Base-by-base conservation (phyloP, 1,140 invertebrate genomes). In the Bombus sylvicola region DNA sequence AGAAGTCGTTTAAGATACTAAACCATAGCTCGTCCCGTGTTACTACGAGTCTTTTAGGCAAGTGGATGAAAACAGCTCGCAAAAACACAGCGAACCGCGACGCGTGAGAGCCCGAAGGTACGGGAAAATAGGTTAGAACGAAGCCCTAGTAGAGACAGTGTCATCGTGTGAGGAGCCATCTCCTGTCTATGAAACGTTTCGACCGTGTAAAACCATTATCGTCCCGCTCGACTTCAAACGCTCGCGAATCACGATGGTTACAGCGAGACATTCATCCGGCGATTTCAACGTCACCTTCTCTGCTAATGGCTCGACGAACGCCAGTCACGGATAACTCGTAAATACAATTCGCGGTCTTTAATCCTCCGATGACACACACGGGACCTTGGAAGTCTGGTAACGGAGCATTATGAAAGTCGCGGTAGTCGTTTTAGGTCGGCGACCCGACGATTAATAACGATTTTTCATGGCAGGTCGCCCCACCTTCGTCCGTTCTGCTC, bases 381-480 rank as follows among this genome's bases (percentile, higher is more conserved):
- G 34, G 66, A 31, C 34, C 41, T 28, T 15, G 9, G 15, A 25
- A 9, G 59, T 13, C 10, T n/a, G 6, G 28, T 64, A 64, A 77
- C 31, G 72, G 66, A 62, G 72, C 53, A 12, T 75, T 47, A 41
- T 47, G 73, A 73, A 59, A 74, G 84, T 75, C 28, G 59, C 53
- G 57, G 53, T n/a, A 66, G 75, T 66, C 57, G 76, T 89, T 91
- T 86, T 73, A 69, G 86, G 84, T 92, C 81, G 79, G 37, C 83
- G 86, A 82, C 72, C 88, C 69, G 66, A 83, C 90, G 89, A 91
- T 92, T 92, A 91, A 91, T 92, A 92, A 83, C 68, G 81, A 92
- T 92, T 92, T 92, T 92, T 92, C 85, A 79, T 87, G 73, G 77
- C 83, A 69, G 76, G 64, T 69, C 66, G 78, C 41, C 66, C 69